These are phyloP conservation scores for Trichosurus vulpecula DNA, from an alignment of 2,797 vertebrate species.

Conservation along the genomic window DNA sequence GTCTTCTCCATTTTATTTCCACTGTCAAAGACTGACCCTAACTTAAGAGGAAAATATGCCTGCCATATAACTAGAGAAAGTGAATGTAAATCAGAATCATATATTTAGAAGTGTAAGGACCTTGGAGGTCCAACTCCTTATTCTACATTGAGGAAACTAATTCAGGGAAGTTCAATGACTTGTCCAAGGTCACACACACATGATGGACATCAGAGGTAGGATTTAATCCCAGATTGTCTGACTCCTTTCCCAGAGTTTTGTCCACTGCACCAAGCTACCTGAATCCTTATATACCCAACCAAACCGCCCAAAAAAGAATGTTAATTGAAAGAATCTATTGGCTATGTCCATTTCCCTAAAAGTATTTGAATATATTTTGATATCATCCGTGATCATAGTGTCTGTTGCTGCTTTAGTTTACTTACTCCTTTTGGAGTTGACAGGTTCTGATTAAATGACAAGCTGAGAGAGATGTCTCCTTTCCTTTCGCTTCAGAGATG, in stretches of 20 bases:
- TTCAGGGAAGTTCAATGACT: too few species aligned
- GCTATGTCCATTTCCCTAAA: neutral
- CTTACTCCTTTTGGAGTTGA: neutral
- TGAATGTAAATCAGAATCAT: too few species aligned
- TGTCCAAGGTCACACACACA: too few species aligned
- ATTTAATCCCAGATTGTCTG: too few species aligned
- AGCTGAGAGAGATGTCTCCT: neutral
- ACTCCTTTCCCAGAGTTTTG: neutral
- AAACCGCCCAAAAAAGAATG: neutral
- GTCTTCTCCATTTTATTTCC: too few species aligned
- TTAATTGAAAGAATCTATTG: neutral
- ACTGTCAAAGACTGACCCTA: too few species aligned
- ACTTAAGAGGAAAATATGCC: too few species aligned
- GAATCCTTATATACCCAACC: neutral
- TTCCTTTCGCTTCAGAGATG: neutral
- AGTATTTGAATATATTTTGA: neutral
- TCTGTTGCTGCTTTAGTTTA: neutral
- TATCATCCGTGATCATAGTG: neutral
- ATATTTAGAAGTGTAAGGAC: too few species aligned
- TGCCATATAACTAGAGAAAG: too few species aligned
- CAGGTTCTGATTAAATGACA: constrained; percentile 51
- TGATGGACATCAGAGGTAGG: too few species aligned
- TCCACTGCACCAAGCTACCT: neutral
- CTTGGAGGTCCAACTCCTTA: too few species aligned
- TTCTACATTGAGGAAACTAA: too few species aligned